Conservation (phyloP, 30 jellyfish, hydroid and myxozoan species). For the Sanderia malayensis region DNA sequence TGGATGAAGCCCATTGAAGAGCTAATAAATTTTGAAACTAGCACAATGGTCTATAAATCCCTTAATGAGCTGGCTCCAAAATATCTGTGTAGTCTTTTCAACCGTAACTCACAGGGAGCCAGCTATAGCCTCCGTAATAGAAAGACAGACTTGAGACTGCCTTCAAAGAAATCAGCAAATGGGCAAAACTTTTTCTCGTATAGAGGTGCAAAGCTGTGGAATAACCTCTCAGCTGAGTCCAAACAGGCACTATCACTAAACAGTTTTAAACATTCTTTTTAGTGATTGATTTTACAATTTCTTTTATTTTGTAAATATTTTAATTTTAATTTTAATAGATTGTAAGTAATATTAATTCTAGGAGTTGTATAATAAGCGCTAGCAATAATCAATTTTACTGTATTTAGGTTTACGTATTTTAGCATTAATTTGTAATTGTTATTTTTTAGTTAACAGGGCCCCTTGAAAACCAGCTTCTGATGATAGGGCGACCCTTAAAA, state of each 20-base stretch:
- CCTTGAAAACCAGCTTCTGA: no score
- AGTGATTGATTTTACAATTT: no score
- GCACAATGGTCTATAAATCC: slow-evolving; percentile 17
- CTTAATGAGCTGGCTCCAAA: slow-evolving; percentile 39
- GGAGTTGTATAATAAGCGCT: no score
- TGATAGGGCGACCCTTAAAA: no score
- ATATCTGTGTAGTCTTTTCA: slow-evolving; percentile 2
- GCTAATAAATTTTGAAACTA: not conserved
- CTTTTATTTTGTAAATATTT: no score
- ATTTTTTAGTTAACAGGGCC: no score
- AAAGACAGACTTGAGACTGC: slow-evolving; percentile 25
- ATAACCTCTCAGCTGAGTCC: no score
- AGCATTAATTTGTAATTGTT: no score
- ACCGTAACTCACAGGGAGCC: slow-evolving; percentile 1
- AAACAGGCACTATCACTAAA: slow-evolving; percentile 30
- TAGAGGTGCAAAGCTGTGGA: slow-evolving; percentile 45
- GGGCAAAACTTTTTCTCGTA: slow-evolving; percentile 25
- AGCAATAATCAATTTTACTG: no score
- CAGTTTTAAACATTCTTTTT: not conserved
- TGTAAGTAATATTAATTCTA: no score
- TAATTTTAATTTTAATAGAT: no score
- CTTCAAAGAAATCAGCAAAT: slow-evolving; percentile 1
- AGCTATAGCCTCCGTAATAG: slow-evolving; percentile 13
- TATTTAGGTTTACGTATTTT: no score
- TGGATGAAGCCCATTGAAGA: not conserved